These are phyloP conservation scores for Galeopsomyia nigrocyanea DNA, from an alignment of 2,888 invertebrate species.

Conservation along the genomic window DNA sequence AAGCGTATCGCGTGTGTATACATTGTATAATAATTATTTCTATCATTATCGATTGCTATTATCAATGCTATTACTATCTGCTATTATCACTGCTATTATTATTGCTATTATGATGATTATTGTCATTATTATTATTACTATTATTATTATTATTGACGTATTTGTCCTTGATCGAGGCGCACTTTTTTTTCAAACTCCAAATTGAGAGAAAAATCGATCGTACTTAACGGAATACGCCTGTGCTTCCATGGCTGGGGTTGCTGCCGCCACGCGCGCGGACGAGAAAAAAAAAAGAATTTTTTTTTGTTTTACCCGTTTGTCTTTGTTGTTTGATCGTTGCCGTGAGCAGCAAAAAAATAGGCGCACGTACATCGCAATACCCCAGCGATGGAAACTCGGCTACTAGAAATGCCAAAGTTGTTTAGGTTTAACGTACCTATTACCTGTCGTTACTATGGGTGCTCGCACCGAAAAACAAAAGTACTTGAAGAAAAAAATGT, in stretches of 20 bases:
- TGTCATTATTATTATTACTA: constrained; percentile 51
- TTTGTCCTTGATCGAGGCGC: constrained; percentile 34
- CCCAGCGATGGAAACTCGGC: constrained; percentile 36
- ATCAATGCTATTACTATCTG: constrained; percentile 39
- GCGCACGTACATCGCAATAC: background rate
- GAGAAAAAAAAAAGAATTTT: constrained; percentile 10
- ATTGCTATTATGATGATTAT: constrained; percentile 55
- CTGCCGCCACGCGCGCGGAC: background rate
- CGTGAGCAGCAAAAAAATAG: background rate
- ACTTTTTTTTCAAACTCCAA: constrained; percentile 18
- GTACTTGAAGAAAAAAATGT: constrained; percentile 22
- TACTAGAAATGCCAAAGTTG: constrained; percentile 67
- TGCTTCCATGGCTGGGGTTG: constrained; percentile 27
- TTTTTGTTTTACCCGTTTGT: constrained; percentile 5
- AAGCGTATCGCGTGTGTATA: constrained; percentile 60
- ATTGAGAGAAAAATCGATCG: constrained; percentile 38
- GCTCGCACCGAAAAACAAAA: constrained; percentile 46
- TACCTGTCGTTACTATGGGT: constrained; percentile 53
- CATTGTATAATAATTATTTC: constrained; percentile 65
- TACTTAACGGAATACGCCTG: constrained; percentile 37
- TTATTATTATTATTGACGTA: constrained; percentile 51
- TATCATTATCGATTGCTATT: constrained; percentile 50
- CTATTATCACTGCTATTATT: constrained; percentile 54
- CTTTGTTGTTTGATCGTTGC: constrained; percentile 24
- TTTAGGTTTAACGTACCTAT: constrained; percentile 66